phyloP scores from a whole-genome alignment of 2,113 vertebrate species.

The Tichodroma muraria region DNA sequence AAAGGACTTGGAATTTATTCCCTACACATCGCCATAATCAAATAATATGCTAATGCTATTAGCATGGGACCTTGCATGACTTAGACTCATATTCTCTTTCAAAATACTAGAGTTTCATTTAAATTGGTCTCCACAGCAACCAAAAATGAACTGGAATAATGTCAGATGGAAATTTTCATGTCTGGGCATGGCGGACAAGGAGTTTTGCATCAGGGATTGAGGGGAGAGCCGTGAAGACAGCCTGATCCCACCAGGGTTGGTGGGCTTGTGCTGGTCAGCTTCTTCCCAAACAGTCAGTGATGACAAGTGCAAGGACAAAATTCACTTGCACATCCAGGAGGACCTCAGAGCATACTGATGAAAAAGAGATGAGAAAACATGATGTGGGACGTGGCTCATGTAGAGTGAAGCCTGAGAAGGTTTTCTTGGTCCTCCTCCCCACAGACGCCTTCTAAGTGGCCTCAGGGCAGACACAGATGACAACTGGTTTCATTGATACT shows the following conservation, averaged over 20 bases:
- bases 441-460: not conserved
- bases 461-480: not conserved
- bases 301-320: not conserved
- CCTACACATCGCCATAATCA: not conserved
- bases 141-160: not conserved
- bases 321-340: not conserved
- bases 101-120: slow-evolving; percentile 56
- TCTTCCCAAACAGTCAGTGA: not conserved
- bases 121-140: slow-evolving; percentile 55
- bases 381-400: not conserved
- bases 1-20: slow-evolving; percentile 44
- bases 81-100: slow-evolving; percentile 37
- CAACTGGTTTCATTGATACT: not conserved
- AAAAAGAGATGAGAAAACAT: not conserved
- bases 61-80: slow-evolving; percentile 43
- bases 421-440: not conserved
- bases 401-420: not conserved
- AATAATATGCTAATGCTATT: slow-evolving; percentile 53
- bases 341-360: not conserved
- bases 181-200: not conserved
- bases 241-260: not conserved
- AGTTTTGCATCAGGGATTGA: not conserved
- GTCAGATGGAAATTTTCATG: not conserved
- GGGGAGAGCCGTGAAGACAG: not conserved
- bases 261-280: not conserved